Evolutionary conservation across 2,888 invertebrate species (phyloP), one percentile per base, ranked within the genome.

Genomic region (Troilus luridus): DNA sequence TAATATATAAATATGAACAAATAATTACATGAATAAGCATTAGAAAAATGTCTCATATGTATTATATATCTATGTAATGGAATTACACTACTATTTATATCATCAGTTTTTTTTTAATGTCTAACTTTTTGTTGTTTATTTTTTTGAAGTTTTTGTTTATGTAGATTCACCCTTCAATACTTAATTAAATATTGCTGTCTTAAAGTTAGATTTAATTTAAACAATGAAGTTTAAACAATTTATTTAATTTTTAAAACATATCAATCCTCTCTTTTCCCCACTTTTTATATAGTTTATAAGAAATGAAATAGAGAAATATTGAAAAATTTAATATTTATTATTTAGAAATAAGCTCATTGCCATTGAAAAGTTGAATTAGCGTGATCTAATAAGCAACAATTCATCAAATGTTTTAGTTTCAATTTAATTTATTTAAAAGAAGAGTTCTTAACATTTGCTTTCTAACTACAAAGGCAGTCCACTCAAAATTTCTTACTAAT

Each of bases 1-100:
- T 85, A 56, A 77, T 77, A 77, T 41, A 77, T 77, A 41, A 41
- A 41, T 77, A 77, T 77, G 41, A 41, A 77, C 41, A 85, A 85
- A n/a, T 85, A 85, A 85, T 77, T 77, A 10, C 56, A n/a, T 85
- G 54, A n/a, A 56, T 41, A 85, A 56, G 56, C 56, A 56, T 85
- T 85, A 58, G 85, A 12, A 85, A 56, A 85, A n/a, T 56, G 21
- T 12, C 54, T n/a, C 3, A 7, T 85, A n/a, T 85, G 56, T 56
- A 56, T 85, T 6, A 85, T 85, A 85, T 21, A 56, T n/a, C 21
- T 85, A 85, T 85, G n/a, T 85, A 85, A 56, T 56, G 56, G 12
- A 85, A 11, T 56, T 85, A 0, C 12, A 7, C 12, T n/a, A 21
- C 54, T 85, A 12, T 85, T 56, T 5, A 56, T 85, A 11, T 12